These are phyloP conservation scores for Tetraodon nigroviridis DNA, from an alignment of 2,113 vertebrate genomes.

Conservation along the genomic window DNA sequence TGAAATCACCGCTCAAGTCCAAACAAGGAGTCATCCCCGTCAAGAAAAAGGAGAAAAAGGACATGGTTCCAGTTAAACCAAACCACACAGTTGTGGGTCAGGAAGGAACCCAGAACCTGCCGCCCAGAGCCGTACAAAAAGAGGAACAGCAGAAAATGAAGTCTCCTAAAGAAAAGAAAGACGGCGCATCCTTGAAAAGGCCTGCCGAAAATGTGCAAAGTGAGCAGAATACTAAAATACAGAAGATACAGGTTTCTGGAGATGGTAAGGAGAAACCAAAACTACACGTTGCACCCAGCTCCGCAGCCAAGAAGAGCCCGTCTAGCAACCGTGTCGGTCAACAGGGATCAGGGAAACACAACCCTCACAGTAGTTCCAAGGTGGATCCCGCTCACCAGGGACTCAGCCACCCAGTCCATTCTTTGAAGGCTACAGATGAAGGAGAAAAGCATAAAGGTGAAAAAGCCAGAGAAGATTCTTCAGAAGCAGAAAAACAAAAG, in stretches of 20 bases:
- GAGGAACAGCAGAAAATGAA: constrained; percentile 60
- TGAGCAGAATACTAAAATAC: constrained; percentile 79
- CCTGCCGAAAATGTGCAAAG: constrained; percentile 66
- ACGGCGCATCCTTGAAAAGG: constrained; percentile 72
- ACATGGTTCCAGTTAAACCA: constrained; percentile 40
- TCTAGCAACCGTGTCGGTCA: constrained; percentile 45
- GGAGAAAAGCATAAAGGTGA: constrained; percentile 79
- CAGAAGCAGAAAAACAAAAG: constrained; percentile 86
- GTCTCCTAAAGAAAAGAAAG: constrained; percentile 59
- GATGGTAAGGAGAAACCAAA: constrained; percentile 53
- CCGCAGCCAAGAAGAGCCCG: constrained; percentile 45
- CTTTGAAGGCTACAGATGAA: constrained; percentile 69
- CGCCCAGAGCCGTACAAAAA: constrained; percentile 53
- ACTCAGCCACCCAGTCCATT: constrained; percentile 48
- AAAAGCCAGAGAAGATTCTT: constrained; percentile 82
- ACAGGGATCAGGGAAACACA: constrained; percentile 39
- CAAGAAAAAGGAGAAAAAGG: constrained; percentile 53
- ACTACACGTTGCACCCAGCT: constrained; percentile 27
- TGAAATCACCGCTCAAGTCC: constrained; percentile 53
- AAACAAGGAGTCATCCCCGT: constrained; percentile 43
- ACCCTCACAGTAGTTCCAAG: constrained; percentile 35
- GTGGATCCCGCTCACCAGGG: constrained; percentile 16
- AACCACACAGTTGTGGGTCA: constrained; percentile 64
- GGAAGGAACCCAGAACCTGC: constrained; percentile 39
- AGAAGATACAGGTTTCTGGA: constrained; percentile 73